Evolutionary conservation across 2,113 vertebrate genomes (phyloP), one percentile per base, ranked within the genome.

Genomic region (Toxostoma redivivum): DNA sequence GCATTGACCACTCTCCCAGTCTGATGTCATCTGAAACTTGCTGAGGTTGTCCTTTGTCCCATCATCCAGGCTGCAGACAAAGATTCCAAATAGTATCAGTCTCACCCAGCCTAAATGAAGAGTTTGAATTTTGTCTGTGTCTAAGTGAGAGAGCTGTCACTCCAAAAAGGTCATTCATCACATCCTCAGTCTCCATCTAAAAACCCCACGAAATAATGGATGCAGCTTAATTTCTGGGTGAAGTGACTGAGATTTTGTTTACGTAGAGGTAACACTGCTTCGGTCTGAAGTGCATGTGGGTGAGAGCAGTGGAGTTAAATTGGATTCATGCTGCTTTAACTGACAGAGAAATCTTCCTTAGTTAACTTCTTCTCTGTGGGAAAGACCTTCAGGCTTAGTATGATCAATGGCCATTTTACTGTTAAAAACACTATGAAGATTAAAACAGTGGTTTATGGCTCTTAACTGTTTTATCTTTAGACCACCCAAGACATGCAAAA

Each of bases 261-360:
- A 50, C 47, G 28, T 54, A 64, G 56, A 4, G 1, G 19, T 60
- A 90, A 37, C 17, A 6, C 16, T 77, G 56, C 53, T 64, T 83
- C 3, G 8, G 25, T 78, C 38, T 86, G 61, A 56, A 83, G 56
- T 78, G 31, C 40, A 81, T 91, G 65, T 47, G 14, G 81, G 56
- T 62, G 56, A 91, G 84, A 78, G 83, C 65, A 84, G 69, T 74
- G 72, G 65, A 94, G 35, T 78, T 94, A 92, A 88, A 88, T 78
- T 78, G 81, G 81, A 81, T 87, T 94, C 95, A 72, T 91, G 77
- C 86, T 92, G 89, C n/a, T 96, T 89, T 91, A 89, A 70, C 78
- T 85, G 83, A 82, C 90, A 91, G 65, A 91, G 65, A 90, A 91
- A 90, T 93, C 90, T 90, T 86, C 78, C 48, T 94, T 71, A 72